These are phyloP conservation scores for Melanogrammus aeglefinus DNA, from an alignment of 2,797 vertebrate genomes.

Conservation along the genomic window DNA sequence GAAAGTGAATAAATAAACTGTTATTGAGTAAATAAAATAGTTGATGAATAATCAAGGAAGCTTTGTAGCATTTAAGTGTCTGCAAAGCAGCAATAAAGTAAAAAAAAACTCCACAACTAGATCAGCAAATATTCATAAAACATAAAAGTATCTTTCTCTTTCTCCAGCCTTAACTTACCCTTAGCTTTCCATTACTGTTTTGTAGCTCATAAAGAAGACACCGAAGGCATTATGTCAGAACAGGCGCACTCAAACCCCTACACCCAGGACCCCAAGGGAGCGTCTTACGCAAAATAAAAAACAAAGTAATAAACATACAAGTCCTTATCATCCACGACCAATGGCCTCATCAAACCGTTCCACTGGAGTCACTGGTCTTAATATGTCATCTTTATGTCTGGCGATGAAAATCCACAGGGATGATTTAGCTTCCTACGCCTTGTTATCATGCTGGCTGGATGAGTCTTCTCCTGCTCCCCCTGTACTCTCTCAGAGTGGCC, in stretches of 20 bases:
- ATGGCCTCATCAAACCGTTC: constrained; percentile 58
- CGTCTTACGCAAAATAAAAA: constrained; percentile 33
- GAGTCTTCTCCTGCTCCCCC: no score
- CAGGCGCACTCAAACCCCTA: constrained; percentile 34
- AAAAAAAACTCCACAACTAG: no score
- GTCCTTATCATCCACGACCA: constrained; percentile 42
- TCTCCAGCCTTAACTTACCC: no score
- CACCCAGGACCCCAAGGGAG: constrained; percentile 34
- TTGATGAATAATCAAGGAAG: no score
- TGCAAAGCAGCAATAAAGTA: no score
- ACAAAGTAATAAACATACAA: constrained; percentile 51
- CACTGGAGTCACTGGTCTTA: constrained; percentile 38
- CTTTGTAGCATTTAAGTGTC: no score
- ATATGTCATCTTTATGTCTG: constrained; percentile 51
- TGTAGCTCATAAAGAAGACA: not conserved
- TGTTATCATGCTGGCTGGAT: no score
- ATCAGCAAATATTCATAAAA: no score
- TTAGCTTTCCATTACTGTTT: no score
- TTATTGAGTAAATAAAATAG: no score
- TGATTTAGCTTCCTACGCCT: constrained; percentile 36
- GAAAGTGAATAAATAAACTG: not conserved
- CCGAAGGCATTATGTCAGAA: constrained; percentile 28
- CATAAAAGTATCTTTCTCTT: no score
- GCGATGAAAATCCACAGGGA: constrained; percentile 43
- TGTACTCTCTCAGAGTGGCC: constrained; percentile 1